Base-by-base conservation (phyloP, 1,140 invertebrate genomes). In the Limonius californicus region DNA sequence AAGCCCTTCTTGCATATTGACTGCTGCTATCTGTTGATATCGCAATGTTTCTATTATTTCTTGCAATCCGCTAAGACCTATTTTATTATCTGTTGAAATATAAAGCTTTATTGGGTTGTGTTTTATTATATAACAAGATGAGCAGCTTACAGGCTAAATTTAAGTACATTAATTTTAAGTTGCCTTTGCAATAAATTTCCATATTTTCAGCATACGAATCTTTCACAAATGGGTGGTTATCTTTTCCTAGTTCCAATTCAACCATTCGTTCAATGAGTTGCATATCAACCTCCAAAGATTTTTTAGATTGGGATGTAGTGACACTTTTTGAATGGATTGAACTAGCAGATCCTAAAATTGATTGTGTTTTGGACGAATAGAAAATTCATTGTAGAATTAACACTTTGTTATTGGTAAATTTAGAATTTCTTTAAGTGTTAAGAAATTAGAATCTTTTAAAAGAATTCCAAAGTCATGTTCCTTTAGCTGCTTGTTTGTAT, bases 111-210 rank as follows among this genome's bases (percentile, higher is more conserved):
- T n/a, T n/a, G n/a, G n/a, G n/a, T n/a, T n/a, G n/a, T n/a, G n/a
- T n/a, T n/a, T n/a, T n/a, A n/a, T n/a, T n/a, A n/a, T n/a, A n/a
- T n/a, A n/a, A n/a, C n/a, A n/a, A n/a, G n/a, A n/a, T n/a, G n/a
- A n/a, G n/a, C n/a, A n/a, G n/a, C n/a, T 43, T 68, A 76, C 76
- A 77, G 47, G 73, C 70, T 23, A 77, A 32, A 57, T 76, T 77
- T 19, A 77, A 55, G 59, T 76, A 69, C 11, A 68, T 63, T 4
- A 77, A 18, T 6, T 64, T 15, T 14, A 71, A 65, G 57, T 77
- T 77, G 67, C 76, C 75, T 1, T 16, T 66, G n/a, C 70, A 68
- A 8, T 68, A 65, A 6, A 77, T 56, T 6, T 57, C 54, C n/a
- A 63, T 63, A 6, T 70, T 64, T 15, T 66, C 55, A 1, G 59